Base-by-base conservation (phyloP, 2,888 invertebrate genomes). In the Euplexia lucipara region DNA sequence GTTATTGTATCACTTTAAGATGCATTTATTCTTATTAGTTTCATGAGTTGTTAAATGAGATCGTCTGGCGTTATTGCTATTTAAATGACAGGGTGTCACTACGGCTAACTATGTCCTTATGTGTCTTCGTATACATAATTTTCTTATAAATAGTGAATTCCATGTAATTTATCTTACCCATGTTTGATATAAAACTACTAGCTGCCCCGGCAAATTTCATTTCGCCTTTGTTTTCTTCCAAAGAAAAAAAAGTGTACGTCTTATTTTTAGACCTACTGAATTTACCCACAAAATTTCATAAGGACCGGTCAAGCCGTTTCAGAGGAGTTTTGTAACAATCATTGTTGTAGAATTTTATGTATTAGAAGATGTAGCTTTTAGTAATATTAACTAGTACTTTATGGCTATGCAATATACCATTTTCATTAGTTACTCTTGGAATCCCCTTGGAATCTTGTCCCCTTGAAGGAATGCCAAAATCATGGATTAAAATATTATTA, bases 401-500 rank as follows among this genome's bases (percentile, higher is more conserved):
- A n/a, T 16, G 5, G 4, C 10, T 5, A 30, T n/a, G 30, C 26
- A n/a, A n/a, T n/a, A n/a, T n/a, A 14, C 6, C 10, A 37, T 42
- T 42, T 20, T 10, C 2, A n/a, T 20, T 10, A 12, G 3, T 57
- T 10, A 18, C n/a, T 32, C 20, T 16, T 37, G 10, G 10, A 16
- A n/a, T n/a, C n/a, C n/a, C n/a, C n/a, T n/a, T n/a, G n/a, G n/a
- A n/a, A 26, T 26, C 26, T 5, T 26, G 3, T 26, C 7, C 3
- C 1, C 12, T 35, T 0, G 7, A 30, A 12, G 8, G 6, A 68
- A 52, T 20, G 4, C n/a, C 9, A 54, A 44, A 32, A 35, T 18
- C 26, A 20, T 37, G 32, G 42, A 56, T 30, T 18, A 39, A 16
- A 68, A 42, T 39, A 53, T 26, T 2, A 16, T 10, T 22, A n/a